phyloP scores from a whole-genome alignment of 2,888 invertebrate genomes.

The Asteroscopus sphinx region DNA sequence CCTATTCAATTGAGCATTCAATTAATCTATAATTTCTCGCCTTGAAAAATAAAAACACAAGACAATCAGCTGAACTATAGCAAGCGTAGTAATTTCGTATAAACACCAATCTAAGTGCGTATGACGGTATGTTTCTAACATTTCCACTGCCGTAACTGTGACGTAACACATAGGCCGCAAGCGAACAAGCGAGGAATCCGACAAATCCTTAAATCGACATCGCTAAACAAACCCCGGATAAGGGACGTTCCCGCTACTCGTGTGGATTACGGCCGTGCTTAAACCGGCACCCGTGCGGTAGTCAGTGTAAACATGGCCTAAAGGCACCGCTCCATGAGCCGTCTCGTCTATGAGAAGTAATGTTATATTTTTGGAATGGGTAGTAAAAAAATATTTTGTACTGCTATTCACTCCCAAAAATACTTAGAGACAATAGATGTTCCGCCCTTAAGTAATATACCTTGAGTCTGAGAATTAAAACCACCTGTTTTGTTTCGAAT shows the following conservation, averaged over 20 bases:
- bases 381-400: not conserved
- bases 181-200: constrained; percentile 43
- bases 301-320: constrained; percentile 71
- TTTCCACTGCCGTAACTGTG: constrained; percentile 27
- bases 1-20: too few species aligned
- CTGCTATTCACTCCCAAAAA: too few species aligned
- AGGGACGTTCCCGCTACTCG: constrained; percentile 57
- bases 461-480: too few species aligned
- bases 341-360: not conserved
- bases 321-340: constrained; percentile 38
- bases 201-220: constrained; percentile 68
- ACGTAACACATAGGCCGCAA: constrained; percentile 25
- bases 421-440: too few species aligned
- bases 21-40: too few species aligned
- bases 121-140: constrained; percentile 32
- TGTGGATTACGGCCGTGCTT: constrained; percentile 67
- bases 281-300: constrained; percentile 71
- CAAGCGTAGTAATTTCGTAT: constrained; percentile 29
- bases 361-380: constrained; percentile 4
- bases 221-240: constrained; percentile 67
- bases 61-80: constrained; percentile 22
- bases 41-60: not conserved
- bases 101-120: constrained; percentile 23
- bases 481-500: too few species aligned
- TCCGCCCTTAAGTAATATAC: too few species aligned